These are phyloP conservation scores for Squalus acanthias DNA, from an alignment of 2,797 vertebrate species.

Conservation along the genomic window DNA sequence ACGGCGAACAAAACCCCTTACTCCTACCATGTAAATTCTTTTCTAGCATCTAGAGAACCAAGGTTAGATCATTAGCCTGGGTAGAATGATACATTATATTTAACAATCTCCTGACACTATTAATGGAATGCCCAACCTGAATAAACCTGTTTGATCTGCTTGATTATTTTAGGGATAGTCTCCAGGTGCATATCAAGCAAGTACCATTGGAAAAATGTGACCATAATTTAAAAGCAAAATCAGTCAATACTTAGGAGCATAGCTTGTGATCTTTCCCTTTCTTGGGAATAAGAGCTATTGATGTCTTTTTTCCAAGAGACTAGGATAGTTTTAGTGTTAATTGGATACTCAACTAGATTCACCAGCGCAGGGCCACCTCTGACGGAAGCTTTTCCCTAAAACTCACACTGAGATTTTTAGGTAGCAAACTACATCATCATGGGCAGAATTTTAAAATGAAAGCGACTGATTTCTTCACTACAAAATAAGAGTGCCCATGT, in stretches of 20 bases:
- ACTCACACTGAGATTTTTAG: neutral
- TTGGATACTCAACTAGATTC: neutral
- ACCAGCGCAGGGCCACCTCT: neutral
- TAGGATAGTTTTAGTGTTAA: neutral
- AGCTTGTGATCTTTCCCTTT: slow-evolving; percentile 11
- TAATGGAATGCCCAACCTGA: slow-evolving; percentile 23
- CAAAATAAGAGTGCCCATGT: neutral
- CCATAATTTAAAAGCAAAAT: slow-evolving; percentile 7
- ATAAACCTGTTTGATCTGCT: slow-evolving; percentile 21
- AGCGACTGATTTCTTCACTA: neutral
- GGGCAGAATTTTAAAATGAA: neutral
- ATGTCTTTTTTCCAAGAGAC: neutral
- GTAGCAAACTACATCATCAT: neutral
- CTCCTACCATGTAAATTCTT: neutral
- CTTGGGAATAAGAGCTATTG: slow-evolving; percentile 5
- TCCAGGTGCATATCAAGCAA: slow-evolving; percentile 32
- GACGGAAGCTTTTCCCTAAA: neutral
- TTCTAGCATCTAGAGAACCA: neutral
- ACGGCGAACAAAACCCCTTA: neutral
- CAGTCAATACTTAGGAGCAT: neutral
- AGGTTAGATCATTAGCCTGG: slow-evolving; percentile 25
- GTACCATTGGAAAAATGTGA: neutral
- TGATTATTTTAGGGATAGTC: slow-evolving; percentile 25
- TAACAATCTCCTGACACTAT: slow-evolving; percentile 10
- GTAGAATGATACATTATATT: slow-evolving; percentile 28